Base-by-base conservation (phyloP, 2,888 invertebrate genomes). In the Scelioninae gen. 2 region DNA sequence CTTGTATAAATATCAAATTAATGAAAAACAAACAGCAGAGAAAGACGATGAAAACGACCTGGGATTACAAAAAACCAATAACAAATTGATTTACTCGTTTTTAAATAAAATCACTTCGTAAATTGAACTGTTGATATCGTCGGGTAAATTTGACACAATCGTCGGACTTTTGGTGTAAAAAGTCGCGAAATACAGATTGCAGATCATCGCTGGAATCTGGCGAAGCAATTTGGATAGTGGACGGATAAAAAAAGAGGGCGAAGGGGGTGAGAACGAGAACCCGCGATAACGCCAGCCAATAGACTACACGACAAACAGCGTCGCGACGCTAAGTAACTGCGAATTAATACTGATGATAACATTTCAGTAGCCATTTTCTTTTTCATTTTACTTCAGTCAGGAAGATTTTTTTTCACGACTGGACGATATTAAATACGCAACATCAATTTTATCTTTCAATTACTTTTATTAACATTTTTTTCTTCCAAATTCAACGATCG, bases 141-240 rank as follows among this genome's bases (percentile, higher is more conserved):
- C 57, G 48, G n/a, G 48, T 28, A 48, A 55, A 48, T 48, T 57
- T 48, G 48, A 45, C 57, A 31, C 39, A 46, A 67, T 19, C 57
- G 65, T 33, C 15, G 41, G 35, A 46, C 55, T 57, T 53, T 57
- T 48, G 39, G 48, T 57, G 57, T 46, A 55, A 55, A 67, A 67
- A 55, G 65, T 57, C 65, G 39, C 53, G 41, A 70, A 63, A 70
- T 61, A 53, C 53, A 61, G 55, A 61, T 69, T 48, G 69, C 61
- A 46, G 61, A 69, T 69, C 61, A 69, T 69, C 69, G 37, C 19
- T 35, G 43, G 43, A 55, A 61, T 63, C 64, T 41, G 52, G 57
- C 63, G 71, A 74, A 71, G 71, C 74, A 71, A 74, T 74, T 74
- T 74, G 60, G 71, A 45, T 61, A 71, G 67, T 67, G 57, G 57